phyloP scores from a whole-genome alignment of 2,888 invertebrate genomes.

The Drosophila flavopinicola region DNA sequence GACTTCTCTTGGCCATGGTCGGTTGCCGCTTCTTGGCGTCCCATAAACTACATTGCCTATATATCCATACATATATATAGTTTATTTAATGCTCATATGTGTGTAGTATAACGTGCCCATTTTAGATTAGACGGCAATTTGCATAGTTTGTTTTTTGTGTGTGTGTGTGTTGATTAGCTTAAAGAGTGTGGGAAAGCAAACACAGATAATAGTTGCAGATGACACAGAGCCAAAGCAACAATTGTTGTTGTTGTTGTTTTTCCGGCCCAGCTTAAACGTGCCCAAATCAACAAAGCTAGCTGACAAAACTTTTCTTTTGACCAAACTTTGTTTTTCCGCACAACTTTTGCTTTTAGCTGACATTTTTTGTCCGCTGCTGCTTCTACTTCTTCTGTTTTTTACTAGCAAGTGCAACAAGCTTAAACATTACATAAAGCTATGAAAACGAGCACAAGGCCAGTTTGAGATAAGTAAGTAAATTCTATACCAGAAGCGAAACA shows the following conservation, averaged over 20 bases:
- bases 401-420: slow-evolving; percentile 25
- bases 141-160: slow-evolving; percentile 38
- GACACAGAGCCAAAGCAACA: slow-evolving; percentile 1
- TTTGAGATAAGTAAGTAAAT: slow-evolving; percentile 27
- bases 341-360: slow-evolving; percentile 4
- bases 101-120: slow-evolving; percentile 24
- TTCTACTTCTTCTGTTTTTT: neutral
- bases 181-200: slow-evolving; percentile 47
- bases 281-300: slow-evolving; percentile 18
- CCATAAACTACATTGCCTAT: slow-evolving; percentile 26
- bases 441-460: slow-evolving; percentile 28
- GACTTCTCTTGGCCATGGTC: slow-evolving; percentile 33
- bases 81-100: slow-evolving; percentile 24
- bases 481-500: slow-evolving; percentile 2
- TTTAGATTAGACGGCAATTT: slow-evolving; percentile 61
- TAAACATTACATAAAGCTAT: slow-evolving; percentile 25
- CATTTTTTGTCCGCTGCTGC: too few relatives aligned
- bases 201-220: slow-evolving; percentile 8
- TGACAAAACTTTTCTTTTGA: slow-evolving; percentile 22
- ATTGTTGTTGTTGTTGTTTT: slow-evolving; percentile 14
- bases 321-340: slow-evolving; percentile 13
- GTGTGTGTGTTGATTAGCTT: neutral
- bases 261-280: slow-evolving; percentile 28
- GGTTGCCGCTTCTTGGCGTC: slow-evolving; percentile 33
- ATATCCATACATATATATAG: slow-evolving; percentile 2